Percentiles rank a stretch among this genome's conserved stretches.
Conservation (phyloP, 2,113 vertebrate species). For the Hemicordylus capensis region DNA sequence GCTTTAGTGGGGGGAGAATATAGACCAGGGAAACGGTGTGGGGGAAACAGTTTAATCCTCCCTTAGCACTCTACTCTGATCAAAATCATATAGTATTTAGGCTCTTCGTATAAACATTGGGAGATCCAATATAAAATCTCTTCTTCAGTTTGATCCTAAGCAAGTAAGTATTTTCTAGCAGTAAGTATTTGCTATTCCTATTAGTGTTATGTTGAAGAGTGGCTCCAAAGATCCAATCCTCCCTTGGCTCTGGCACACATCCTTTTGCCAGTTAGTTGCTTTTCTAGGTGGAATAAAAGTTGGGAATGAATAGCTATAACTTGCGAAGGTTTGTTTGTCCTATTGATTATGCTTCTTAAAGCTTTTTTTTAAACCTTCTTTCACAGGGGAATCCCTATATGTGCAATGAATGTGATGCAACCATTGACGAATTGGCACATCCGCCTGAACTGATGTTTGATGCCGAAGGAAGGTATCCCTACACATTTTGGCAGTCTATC, state of each 20-base stretch:
- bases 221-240: not conserved
- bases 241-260: not conserved
- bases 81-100: not conserved
- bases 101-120: not conserved
- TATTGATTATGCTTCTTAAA: not conserved
- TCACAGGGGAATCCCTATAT: slow-evolving; percentile 97
- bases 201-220: not conserved
- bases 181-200: not conserved
- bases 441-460: slow-evolving; percentile 98
- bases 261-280: not conserved
- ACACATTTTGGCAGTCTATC: slow-evolving; percentile 96
- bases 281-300: not conserved
- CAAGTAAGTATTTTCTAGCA: not conserved
- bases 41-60: too few species aligned
- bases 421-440: slow-evolving; percentile 93
- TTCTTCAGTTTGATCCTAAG: not conserved
- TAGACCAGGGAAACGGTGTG: not conserved
- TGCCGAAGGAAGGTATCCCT: slow-evolving; percentile 94
- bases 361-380: slow-evolving; percentile 60
- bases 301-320: not conserved
- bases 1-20: not conserved
- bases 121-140: not conserved
- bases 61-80: not conserved
- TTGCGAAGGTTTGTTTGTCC: not conserved
- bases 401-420: slow-evolving; percentile 98